These are phyloP conservation scores for Athripsodes cinereus DNA, from an alignment of 2,888 invertebrate genomes.

Conservation along the genomic window DNA sequence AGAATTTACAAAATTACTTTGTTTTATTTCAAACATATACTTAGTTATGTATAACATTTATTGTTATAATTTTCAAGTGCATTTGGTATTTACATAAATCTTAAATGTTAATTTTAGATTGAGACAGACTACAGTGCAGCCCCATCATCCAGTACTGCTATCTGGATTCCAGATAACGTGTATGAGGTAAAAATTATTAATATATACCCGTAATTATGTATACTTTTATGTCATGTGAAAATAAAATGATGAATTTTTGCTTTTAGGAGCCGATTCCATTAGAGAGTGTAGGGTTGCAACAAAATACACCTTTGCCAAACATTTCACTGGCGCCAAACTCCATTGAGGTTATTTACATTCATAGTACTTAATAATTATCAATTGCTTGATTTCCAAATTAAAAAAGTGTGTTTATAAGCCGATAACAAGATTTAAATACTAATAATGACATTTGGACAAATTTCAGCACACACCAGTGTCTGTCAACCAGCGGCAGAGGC, in stretches of 20 bases:
- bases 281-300: neutral
- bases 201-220: neutral
- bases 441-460: neutral
- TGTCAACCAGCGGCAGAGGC: neutral
- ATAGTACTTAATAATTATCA: neutral
- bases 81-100: neutral
- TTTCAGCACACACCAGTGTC: neutral
- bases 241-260: neutral
- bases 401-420: neutral
- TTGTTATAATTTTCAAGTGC: neutral
- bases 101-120: neutral
- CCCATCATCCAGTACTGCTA: neutral
- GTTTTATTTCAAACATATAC: neutral
- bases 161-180: neutral
- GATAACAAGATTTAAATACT: neutral
- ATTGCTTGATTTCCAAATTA: neutral
- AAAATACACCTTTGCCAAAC: neutral
- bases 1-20: neutral
- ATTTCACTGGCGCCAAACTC: neutral
- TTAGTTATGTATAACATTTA: neutral
- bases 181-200: neutral
- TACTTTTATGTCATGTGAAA: neutral
- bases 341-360: neutral
- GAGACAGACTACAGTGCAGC: neutral
- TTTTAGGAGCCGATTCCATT: neutral